Evolutionary conservation across 92 coral and sea anemone species (phyloP).

Genomic region (Epizoanthus illoricatus): DNA sequence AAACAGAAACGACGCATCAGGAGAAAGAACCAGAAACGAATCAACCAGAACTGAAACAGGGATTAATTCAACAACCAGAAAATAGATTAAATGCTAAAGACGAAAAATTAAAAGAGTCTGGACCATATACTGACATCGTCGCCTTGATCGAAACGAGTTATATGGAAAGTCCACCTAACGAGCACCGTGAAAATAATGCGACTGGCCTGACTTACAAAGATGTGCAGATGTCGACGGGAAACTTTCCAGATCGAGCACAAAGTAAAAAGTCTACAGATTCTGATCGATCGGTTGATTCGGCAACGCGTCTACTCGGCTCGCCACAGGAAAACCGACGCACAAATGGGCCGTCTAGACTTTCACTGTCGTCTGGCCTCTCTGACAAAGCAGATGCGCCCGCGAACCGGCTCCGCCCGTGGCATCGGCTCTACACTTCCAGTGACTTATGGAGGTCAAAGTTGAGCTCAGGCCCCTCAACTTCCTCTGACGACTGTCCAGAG

Average conservation of each 20-base stretch:
- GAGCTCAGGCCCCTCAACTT: constrained; percentile 28
- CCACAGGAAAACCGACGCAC: constrained; percentile 35
- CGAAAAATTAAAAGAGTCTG: not conserved
- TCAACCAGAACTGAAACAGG: not conserved
- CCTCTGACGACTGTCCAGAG: constrained; percentile 15
- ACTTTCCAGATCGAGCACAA: not conserved
- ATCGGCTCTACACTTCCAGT: constrained; percentile 25
- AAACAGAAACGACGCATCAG: not conserved
- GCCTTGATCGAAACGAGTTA: constrained; percentile 38
- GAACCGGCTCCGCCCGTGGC: constrained; percentile 36
- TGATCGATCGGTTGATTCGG: constrained; percentile 33
- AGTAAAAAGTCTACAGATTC: constrained; percentile 38
- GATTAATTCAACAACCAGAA: not conserved
- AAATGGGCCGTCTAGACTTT: constrained; percentile 10
- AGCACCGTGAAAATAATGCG: not conserved
- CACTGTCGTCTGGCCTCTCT: constrained; percentile 10
- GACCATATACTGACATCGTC: constrained; percentile 27
- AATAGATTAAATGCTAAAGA: constrained; percentile 15
- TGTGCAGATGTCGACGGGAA: constrained; percentile 20
- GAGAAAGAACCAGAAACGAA: not conserved
- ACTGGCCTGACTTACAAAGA: constrained; percentile 35
- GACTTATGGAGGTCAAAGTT: constrained; percentile 18
- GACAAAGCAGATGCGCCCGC: constrained; percentile 8
- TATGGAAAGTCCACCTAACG: constrained; percentile 5
- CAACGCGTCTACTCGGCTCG: constrained; percentile 35